Evolutionary conservation across 2,888 invertebrate species (phyloP).

Genomic region (Heliconius sara): DNA sequence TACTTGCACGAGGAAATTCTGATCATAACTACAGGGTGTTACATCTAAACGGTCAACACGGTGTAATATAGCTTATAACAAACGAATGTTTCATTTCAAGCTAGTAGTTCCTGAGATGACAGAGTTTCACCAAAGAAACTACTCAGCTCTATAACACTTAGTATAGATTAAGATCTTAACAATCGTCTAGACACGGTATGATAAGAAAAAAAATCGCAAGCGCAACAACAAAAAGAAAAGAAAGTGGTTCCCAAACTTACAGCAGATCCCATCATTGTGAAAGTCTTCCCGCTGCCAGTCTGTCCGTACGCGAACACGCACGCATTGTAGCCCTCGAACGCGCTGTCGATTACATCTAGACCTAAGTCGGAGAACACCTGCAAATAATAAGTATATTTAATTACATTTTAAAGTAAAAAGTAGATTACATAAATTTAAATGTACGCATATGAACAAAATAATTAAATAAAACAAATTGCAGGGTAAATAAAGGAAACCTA

Average conservation of each 20-base stretch:
- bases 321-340: conserved; percentile 93
- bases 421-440: no score
- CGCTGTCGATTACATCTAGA: conserved; percentile 90
- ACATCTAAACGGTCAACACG: no score
- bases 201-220: not conserved
- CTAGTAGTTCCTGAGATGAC: no score
- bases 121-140: no score
- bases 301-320: conserved; percentile 96
- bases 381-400: conserved; percentile 29
- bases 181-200: not conserved
- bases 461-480: no score
- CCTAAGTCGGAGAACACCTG: conserved; percentile 90
- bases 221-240: not conserved
- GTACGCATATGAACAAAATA: no score
- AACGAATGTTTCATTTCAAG: no score
- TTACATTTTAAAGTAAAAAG: not conserved
- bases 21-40: no score
- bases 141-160: not conserved
- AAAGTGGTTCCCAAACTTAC: conserved; percentile 69
- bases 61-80: no score
- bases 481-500: no score
- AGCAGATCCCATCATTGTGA: conserved; percentile 94
- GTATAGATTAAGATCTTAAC: not conserved
- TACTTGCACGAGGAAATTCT: no score
- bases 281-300: conserved; percentile 95